Base-by-base conservation (phyloP, 2,113 vertebrate species). In the Cranoglanis bouderius region DNA sequence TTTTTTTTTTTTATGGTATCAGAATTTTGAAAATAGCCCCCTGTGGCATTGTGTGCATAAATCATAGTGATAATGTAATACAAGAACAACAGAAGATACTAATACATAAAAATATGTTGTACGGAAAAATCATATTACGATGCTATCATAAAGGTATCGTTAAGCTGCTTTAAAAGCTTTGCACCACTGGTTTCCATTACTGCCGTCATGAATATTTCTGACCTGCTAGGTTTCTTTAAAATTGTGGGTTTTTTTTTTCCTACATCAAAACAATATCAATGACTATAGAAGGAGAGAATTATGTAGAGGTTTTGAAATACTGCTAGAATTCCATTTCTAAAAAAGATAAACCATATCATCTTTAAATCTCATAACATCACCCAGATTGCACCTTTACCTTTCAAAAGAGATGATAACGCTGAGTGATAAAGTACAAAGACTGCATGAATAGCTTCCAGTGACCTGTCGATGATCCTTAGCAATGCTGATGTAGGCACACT, bases 1-100 rank as follows among this genome's bases (percentile, higher is more conserved):
- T 32, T 80, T 80, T 80, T 29, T 53, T 80, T 80, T 80, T 80
- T 29, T 53, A 53, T 80, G 29, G 46, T 51, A 32, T 78, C 43
- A 51, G 32, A 46, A 18, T 53, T 18, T 32, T 32, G 16, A 26
- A n/a, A n/a, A n/a, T n/a, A 21, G 19, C 18, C 19, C 6, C 24
- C 10, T 18, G 40, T 40, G 32, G 18, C 4, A 16, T 6, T 49
- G 43, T 49, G 75, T 26, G 18, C 24, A 29, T 12, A 49, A 77
- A 77, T 77, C 3, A 13, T 3, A 24, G 38, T 46, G 38, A 77
- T 19, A 46, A 46, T 43, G 24, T 49, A 49, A 46, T 12, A 26
- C 21, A 72, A 9, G 65, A 21, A 21, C 70, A 38, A 40, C 2
- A 40, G 2, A 74, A 46, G 19, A 40, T 10, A 3, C 19, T 24